Evolutionary conservation across 1,140 invertebrate genomes (phyloP), one percentile per base, ranked within the genome.

Genomic region (Neodiprion virginianus): DNA sequence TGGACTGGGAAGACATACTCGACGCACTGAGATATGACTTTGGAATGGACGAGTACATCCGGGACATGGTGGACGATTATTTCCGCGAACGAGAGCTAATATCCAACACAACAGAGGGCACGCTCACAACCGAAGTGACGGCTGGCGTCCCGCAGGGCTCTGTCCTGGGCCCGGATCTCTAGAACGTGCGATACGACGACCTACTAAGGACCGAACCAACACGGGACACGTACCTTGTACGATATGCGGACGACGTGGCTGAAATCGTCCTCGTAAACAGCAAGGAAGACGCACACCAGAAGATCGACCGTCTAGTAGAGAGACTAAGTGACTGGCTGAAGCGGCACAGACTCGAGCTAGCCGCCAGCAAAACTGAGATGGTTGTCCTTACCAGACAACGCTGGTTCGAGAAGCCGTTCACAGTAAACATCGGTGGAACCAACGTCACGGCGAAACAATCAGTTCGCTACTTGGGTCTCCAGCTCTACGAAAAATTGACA

Each of bases 141-240:
- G 76, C 77, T 1, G 78, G 78, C n/a, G 76, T 71, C 0, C 80
- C 84, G 2, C 82, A 87, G 69, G 83, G 83, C 0, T 82, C 79
- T 3, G 75, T 84, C 4, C 72, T 84, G 0, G 82, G 83, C 1
- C 85, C 82, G 0, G 78, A 79, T 12, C 73, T 86, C 0, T 85
- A 84, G 83, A 85, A 84, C 65, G 66, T 79, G 2, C 28, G 75
- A 0, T 86, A 86, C 28, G 82, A 87, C 67, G 76, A 53, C 12
- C 40, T 87, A 0, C 75, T 86, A 12, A 23, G 75, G 2, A 17
- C 82, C 23, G 70, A 81, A 1, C 73, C 82, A 49, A 78, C 81
- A 7, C 71, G 78, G 0, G 70, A 72, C 1, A 40, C 75, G 0
- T 69, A 21, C 0, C 61, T 81, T 1, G 50, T 84, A 1, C 81